These are phyloP conservation scores for Lampris incognitus DNA, from an alignment of 2,113 vertebrate genomes.

Conservation along the genomic window DNA sequence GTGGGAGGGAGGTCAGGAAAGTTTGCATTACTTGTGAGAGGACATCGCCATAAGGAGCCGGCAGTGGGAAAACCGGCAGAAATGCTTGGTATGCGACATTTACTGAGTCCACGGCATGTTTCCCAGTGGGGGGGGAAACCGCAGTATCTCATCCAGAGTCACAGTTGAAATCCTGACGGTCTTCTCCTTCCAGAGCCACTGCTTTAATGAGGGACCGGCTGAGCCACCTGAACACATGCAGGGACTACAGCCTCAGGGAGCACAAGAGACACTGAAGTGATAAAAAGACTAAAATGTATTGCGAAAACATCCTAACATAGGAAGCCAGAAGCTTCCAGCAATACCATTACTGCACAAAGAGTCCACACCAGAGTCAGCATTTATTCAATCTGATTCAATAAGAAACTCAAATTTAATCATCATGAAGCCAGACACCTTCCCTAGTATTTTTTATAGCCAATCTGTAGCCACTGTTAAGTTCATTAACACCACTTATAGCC, in stretches of 20 bases:
- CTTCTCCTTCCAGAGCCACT: neutral
- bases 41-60: no score
- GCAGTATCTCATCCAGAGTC: no score
- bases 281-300: conserved; percentile 32
- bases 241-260: conserved; percentile 67
- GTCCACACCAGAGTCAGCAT: neutral
- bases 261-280: conserved; percentile 34
- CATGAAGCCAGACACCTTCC: no score
- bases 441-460: no score
- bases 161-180: neutral
- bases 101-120: no score
- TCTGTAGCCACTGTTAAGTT: no score
- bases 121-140: no score
- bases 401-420: no score
- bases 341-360: conserved; percentile 2
- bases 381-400: neutral
- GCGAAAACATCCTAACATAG: conserved; percentile 30
- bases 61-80: no score
- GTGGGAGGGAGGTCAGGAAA: neutral
- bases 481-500: no score
- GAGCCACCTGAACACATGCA: conserved; percentile 47
- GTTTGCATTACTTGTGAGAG: no score
- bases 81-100: no score
- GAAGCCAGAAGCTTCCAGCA: conserved; percentile 4
- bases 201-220: neutral